Evolutionary conservation across 1,140 invertebrate genomes (phyloP).

Genomic region (Lepidostoma basale): DNA sequence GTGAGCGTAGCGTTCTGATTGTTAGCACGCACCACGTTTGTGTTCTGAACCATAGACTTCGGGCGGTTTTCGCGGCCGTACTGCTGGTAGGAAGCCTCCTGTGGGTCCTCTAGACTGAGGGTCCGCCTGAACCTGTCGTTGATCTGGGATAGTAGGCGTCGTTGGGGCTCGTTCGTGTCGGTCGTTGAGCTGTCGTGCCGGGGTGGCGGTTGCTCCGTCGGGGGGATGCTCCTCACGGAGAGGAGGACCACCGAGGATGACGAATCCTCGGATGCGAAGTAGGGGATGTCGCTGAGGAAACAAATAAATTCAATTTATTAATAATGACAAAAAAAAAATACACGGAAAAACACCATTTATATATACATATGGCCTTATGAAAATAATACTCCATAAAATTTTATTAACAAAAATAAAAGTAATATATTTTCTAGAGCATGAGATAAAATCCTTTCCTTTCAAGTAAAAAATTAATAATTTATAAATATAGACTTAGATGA

Average conservation of each 20-base stretch:
- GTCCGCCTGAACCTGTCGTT: slow-evolving; percentile 60
- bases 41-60: slow-evolving; percentile 52
- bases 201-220: slow-evolving; percentile 52
- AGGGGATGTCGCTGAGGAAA: slow-evolving; percentile 41
- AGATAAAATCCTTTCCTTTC: too few species aligned
- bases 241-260: slow-evolving; percentile 37
- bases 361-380: not conserved
- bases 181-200: slow-evolving; percentile 38
- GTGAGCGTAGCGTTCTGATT: not conserved
- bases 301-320: slow-evolving; percentile 9
- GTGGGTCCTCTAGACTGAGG: slow-evolving; percentile 56
- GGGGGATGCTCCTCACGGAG: slow-evolving; percentile 44
- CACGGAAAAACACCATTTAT: not conserved
- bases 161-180: slow-evolving; percentile 1
- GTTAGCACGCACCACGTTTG: not conserved
- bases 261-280: slow-evolving; percentile 36
- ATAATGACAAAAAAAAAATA: not conserved
- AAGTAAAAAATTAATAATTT: too few species aligned
- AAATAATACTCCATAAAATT: too few species aligned
- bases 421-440: too few species aligned
- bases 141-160: slow-evolving; percentile 55
- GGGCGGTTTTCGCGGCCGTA: slow-evolving; percentile 36
- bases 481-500: too few species aligned
- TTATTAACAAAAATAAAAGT: too few species aligned
- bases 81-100: slow-evolving; percentile 25